Evolutionary conservation across 2,888 invertebrate genomes (phyloP), one percentile per base, ranked within the genome.

Genomic region (Heliconius ismenius): DNA sequence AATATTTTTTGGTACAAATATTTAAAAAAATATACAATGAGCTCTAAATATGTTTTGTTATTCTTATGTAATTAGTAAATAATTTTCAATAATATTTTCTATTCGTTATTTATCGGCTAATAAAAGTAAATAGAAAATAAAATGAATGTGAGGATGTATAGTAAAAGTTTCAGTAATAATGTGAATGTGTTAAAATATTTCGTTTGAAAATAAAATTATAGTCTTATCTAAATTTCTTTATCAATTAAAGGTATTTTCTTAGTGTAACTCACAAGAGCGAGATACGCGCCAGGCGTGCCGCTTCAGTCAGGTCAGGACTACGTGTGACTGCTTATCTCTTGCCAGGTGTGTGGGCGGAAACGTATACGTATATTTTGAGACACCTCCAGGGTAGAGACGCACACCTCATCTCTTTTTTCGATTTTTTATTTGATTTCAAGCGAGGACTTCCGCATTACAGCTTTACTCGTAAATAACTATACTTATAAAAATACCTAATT

Each of bases 301-400:
- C 82, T 73, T 32, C 70, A 58, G 76, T 75, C 85, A 82, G 82
- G 83, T 79, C 86, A 87, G 88, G 87, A 91, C 89, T 82, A 84
- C 87, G 86, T 85, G 84, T 87, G 87, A 88, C 87, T 85, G 87
- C 84, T 88, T 88, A 89, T 88, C 89, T 83, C 84, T 80, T 81
- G 84, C 87, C 92, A 93, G 93, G 91, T 91, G 89, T 85, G 87
- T 83, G 82, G 82, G 85, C 86, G 83, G 85, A 86, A 90, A 89
- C 76, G 78, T 76, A 75, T 78, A 79, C 74, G 73, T 79, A 79
- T 80, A 81, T 81, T 79, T 81, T 80, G 58, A 76, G 78, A 79
- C 70, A 76, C 79, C 73, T 73, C 75, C 74, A 76, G 75, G 72
- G 65, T 69, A 67, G 39, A 39, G 43, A 75, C 75, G 69, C 65